Percentiles rank a stretch among this genome's conserved stretches.
phyloP scores from a whole-genome alignment of 2,113 vertebrate species.

The Chloroceryle aenea region DNA sequence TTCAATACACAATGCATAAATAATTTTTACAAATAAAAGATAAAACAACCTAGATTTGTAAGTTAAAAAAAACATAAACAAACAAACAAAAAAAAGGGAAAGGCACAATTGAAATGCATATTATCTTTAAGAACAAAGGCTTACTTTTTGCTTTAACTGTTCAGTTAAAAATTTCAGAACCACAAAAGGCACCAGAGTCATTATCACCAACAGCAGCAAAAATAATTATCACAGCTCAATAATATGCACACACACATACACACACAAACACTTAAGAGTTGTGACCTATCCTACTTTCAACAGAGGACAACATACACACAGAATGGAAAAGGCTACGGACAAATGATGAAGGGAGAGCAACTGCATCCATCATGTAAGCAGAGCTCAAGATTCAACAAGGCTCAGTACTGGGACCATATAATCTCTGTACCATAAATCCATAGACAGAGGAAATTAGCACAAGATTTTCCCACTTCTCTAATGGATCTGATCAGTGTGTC shows the following conservation, averaged over 20 bases:
- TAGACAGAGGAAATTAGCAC: not conserved
- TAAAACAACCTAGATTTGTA: not conserved
- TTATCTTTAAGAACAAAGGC: not conserved
- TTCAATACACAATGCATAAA: not conserved
- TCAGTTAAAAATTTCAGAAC: not conserved
- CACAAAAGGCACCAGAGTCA: not conserved
- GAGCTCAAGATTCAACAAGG: not conserved
- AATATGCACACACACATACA: fast-evolving
- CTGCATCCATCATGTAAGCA: not conserved
- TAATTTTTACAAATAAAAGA: not conserved
- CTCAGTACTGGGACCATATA: not conserved
- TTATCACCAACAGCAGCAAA: not conserved
- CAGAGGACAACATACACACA: not conserved
- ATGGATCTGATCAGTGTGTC: not conserved
- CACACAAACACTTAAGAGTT: not conserved
- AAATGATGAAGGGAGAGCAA: not conserved
- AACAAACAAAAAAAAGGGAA: too few species aligned
- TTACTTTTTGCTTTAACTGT: not conserved
- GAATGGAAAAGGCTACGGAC: not conserved
- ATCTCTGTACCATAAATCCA: not conserved
- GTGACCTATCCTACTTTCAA: not conserved
- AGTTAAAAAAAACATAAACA: not conserved
- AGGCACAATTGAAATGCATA: not conserved
- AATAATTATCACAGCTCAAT: not conserved
- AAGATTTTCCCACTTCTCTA: not conserved